Evolutionary conservation across 2,797 vertebrate genomes (phyloP).

Genomic region (Phyllotis vaccarum): DNA sequence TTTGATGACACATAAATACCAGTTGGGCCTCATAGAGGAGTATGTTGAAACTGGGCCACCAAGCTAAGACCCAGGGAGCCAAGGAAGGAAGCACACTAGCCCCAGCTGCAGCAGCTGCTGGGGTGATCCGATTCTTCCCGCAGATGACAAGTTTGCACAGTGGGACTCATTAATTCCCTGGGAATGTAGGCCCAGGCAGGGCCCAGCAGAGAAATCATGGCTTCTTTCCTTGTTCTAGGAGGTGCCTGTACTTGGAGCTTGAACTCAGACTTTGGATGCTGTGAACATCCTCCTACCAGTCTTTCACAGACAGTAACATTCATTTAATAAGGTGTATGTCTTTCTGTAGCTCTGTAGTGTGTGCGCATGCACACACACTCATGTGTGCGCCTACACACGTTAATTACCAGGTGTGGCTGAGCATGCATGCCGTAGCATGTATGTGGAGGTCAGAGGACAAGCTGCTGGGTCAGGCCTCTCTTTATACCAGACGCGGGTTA

Average conservation of each 20-base stretch:
- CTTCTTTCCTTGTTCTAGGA: neutral
- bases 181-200: neutral
- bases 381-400: neutral
- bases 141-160: fast-evolving
- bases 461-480: neutral
- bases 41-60: neutral
- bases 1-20: neutral
- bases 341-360: neutral
- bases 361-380: fast-evolving
- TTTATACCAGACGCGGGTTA: neutral
- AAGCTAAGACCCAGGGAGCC: neutral
- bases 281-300: neutral
- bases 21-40: neutral
- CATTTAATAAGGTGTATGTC: fast-evolving
- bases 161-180: neutral
- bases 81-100: neutral
- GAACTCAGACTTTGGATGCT: neutral
- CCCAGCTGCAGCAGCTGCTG: neutral
- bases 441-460: neutral
- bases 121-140: no score
- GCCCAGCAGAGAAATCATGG: neutral
- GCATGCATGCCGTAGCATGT: no score
- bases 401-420: neutral
- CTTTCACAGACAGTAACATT: fast-evolving
- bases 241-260: fast-evolving